Base-by-base conservation (phyloP, 2,113 vertebrate genomes). In the Romanogobio albipinnatus region DNA sequence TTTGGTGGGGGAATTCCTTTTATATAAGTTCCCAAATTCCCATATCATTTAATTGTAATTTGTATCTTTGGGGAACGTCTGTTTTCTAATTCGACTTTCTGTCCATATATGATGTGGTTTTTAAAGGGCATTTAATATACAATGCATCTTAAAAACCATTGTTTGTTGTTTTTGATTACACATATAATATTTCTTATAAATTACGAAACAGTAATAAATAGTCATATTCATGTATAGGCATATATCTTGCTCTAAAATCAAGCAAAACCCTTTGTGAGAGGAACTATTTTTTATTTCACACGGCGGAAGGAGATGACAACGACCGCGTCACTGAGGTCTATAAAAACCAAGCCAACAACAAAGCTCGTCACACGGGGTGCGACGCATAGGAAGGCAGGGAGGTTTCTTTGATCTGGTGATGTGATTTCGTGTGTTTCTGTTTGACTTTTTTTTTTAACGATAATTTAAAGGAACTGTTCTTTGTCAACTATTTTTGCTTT, bases 231-330 rank as follows among this genome's bases (percentile, higher is more conserved):
- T 43, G 15, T 14, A 36, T 8, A 22, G 0, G 11, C 14, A 4
- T 1, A 8, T 47, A n/a, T 45, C 13, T 15, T 78, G 17, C 45
- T 11, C 7, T 6, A 58, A 79, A 43, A 61, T 3, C 5, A 3
- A 6, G 8, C 26, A 33, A 19, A 19, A 26, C 9, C 1, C 1
- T 9, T 81, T 36, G 17, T 74, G 9, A 58, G 0, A 1, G 78
- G 91, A 14, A 86, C 91, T 94, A 90, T 2, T 87, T 92, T 90
- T 10, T 77, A 1, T 8, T 8, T 24, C 15, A 49, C 5, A 19
- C 1, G 0, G 85, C 91, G 94, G 89, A 92, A 58, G 92, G 81
- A 85, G 86, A 89, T 47, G 2, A 8, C 1, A 5, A 1, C 0
- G 4, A 39, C 36, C 80, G 73, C 62, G 7, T 78, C 74, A 90